Conservation (phyloP, 2,113 vertebrate species). For the Ranitomeya variabilis region DNA sequence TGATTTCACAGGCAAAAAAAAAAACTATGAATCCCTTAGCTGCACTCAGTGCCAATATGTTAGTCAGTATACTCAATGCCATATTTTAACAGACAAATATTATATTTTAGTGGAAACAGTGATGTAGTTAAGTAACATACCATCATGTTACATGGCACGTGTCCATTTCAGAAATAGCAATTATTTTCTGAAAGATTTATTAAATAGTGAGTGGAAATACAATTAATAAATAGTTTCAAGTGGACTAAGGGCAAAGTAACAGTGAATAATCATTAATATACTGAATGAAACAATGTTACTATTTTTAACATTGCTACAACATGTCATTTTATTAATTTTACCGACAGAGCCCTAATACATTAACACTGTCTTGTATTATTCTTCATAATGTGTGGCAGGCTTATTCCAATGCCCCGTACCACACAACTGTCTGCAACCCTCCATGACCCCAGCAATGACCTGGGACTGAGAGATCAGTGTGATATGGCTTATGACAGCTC, state of each 20-base stretch:
- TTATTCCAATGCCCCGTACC: not conserved
- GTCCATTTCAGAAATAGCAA: slow-evolving; percentile 27
- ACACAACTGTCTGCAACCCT: slow-evolving; percentile 8
- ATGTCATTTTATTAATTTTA: slow-evolving; percentile 7
- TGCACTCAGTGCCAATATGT: slow-evolving; percentile 29
- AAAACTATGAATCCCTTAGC: not conserved
- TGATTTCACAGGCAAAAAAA: slow-evolving; percentile 16
- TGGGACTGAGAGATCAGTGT: slow-evolving; percentile 16
- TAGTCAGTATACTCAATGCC: slow-evolving; percentile 40
- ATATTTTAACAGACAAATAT: slow-evolving; percentile 44
- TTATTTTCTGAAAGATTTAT: slow-evolving; percentile 28
- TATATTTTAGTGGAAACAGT: slow-evolving; percentile 50
- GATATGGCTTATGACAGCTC: slow-evolving; percentile 37
- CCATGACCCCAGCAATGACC: slow-evolving; percentile 12
- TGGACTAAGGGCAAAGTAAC: not conserved
- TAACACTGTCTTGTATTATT: not conserved
- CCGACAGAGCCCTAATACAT: not conserved
- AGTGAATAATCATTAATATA: not conserved
- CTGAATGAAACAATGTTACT: slow-evolving; percentile 10
- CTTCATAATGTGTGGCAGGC: not conserved
- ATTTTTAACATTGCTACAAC: not conserved
- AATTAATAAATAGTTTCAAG: slow-evolving; percentile 44
- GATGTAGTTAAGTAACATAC: slow-evolving; percentile 48
- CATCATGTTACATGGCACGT: slow-evolving; percentile 43
- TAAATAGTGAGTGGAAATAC: slow-evolving; percentile 42